Base-by-base conservation (phyloP, 2,888 invertebrate species). In the Tillus elongatus region DNA sequence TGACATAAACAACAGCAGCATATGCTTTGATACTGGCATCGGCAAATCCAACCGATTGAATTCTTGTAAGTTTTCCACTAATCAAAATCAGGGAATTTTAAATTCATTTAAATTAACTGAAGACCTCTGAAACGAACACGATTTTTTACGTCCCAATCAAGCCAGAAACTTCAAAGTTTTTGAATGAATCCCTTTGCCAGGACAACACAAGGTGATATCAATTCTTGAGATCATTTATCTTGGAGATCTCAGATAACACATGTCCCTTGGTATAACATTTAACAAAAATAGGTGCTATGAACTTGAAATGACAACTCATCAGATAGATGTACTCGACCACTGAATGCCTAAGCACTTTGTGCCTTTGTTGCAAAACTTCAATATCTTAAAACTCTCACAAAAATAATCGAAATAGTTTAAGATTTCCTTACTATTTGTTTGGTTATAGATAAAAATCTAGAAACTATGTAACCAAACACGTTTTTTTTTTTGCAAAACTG, bases 141-240 rank as follows among this genome's bases (percentile, higher is more conserved):
- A 19, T 19, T 19, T 19, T 19, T 19, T 19, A 19, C n/a, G 24
- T 19, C 24, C n/a, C 24, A 19, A n/a, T 19, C 24, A 19, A 19
- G 6, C n/a, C 6, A 19, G n/a, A 19, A 8, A 19, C 24, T 19
- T n/a, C 24, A 19, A 8, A 19, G 24, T 19, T 19, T n/a, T n/a
- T 19, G 24, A 8, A 19, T 19, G 6, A 19, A 19, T 19, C 24
- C n/a, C n/a, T 19, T 19, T 6, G 24, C 24, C 6, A 19, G 24
- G 24, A 19, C n/a, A 19, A 19, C n/a, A n/a, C 24, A 19, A 19
- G 24, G 24, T 8, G 24, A 19, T n/a, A 19, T 8, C 6, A 19
- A 19, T n/a, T n/a, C 24, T 6, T 8, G 24, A n/a, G 24, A 19
- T 19, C 24, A 19, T 19, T 8, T 19, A 19, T 19, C 6, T 19